Percentiles rank a stretch among this genome's conserved stretches.
Evolutionary conservation across 2,888 invertebrate species (phyloP).

Genomic region (Chrysodeixis includens): DNA sequence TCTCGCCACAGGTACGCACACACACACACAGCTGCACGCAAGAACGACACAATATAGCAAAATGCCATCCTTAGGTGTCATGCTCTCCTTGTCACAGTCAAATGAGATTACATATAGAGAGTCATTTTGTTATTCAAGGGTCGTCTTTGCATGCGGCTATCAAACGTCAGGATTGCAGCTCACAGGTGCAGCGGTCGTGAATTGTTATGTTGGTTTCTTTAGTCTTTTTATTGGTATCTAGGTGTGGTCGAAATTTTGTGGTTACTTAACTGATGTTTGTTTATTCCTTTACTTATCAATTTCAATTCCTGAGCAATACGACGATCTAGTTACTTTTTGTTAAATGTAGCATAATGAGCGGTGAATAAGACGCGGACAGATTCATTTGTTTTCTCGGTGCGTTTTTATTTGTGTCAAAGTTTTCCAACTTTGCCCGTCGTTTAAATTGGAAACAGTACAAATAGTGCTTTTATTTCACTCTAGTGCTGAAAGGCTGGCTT

Average conservation of each 20-base stretch:
- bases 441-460: not conserved
- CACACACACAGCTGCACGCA: not conserved
- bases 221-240: too few relatives aligned
- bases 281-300: too few relatives aligned
- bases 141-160: too few relatives aligned
- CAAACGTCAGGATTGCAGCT: too few relatives aligned
- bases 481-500: not conserved
- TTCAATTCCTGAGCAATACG: not conserved
- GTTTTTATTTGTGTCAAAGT: not conserved
- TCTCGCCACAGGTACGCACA: slow-evolving; percentile 95
- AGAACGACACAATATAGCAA: not conserved
- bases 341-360: not conserved
- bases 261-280: too few relatives aligned
- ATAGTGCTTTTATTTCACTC: not conserved
- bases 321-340: not conserved
- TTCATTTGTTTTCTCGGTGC: not conserved
- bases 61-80: too few relatives aligned
- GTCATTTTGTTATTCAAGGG: too few relatives aligned
- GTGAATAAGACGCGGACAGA: not conserved
- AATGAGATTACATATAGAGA: too few relatives aligned
- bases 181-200: too few relatives aligned
- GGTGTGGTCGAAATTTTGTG: too few relatives aligned
- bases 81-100: too few relatives aligned
- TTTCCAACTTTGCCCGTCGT: not conserved
- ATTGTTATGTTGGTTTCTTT: too few relatives aligned